Evolutionary conservation across 2,113 vertebrate species (phyloP).

Genomic region (Malurus elegans): DNA sequence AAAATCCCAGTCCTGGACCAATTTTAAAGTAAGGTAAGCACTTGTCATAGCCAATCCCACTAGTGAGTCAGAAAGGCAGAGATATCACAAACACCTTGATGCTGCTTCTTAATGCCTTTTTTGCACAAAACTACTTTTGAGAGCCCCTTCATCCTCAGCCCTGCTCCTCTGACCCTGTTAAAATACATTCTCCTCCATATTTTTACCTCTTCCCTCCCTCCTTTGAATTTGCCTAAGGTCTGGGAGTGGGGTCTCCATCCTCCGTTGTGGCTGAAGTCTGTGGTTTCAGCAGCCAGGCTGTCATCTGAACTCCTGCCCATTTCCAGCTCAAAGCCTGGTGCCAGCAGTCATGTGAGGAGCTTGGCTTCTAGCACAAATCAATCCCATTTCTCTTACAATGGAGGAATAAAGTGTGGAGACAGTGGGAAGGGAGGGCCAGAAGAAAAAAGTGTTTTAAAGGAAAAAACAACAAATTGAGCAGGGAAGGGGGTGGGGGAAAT

Average conservation of each 20-base stretch:
- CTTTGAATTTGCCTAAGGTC: neutral
- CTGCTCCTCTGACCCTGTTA: neutral
- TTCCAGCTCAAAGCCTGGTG: neutral
- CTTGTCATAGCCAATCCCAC: neutral
- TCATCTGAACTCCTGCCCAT: neutral
- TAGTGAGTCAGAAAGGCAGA: neutral
- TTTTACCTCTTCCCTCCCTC: neutral
- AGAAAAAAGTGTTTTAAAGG: neutral
- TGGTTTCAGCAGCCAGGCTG: fast-evolving
- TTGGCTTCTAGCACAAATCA: neutral
- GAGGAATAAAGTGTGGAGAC: neutral
- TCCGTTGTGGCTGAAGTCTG: neutral
- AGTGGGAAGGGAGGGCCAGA: neutral
- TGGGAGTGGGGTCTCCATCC: neutral
- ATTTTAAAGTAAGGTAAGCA: neutral
- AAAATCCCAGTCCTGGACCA: neutral
- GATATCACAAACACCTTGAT: neutral
- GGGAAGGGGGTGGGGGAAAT: fast-evolving
- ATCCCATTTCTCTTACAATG: neutral
- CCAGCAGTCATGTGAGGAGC: fast-evolving
- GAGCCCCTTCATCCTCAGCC: neutral
- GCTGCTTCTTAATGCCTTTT: neutral
- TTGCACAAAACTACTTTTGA: neutral
- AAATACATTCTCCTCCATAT: neutral
- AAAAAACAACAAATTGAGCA: neutral